Percentiles rank a stretch among this genome's conserved stretches.
phyloP scores from a whole-genome alignment of 2,888 invertebrate species.

The Caenorhabditis panamensis region DNA sequence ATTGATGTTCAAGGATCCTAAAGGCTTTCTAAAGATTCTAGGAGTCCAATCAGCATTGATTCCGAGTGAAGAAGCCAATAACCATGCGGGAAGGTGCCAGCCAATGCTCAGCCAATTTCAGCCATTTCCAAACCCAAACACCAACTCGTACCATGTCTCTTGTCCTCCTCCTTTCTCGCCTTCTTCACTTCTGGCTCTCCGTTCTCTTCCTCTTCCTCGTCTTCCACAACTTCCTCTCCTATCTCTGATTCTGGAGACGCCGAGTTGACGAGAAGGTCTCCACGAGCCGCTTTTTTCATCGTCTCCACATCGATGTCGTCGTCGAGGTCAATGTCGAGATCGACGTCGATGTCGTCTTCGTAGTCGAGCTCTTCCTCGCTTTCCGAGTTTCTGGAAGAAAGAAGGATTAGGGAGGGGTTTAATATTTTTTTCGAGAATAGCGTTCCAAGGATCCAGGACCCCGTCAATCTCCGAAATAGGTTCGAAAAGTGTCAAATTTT shows the following conservation, averaged over 20 bases:
- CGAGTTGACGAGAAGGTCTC: constrained; percentile 12
- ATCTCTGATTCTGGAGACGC: not conserved
- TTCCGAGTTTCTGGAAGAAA: constrained; percentile 29
- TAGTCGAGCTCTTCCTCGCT: constrained; percentile 52
- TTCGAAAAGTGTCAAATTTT: not conserved
- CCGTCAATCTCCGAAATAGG: not conserved
- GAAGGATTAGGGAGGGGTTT: too few relatives aligned
- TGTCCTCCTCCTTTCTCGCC: constrained; percentile 14
- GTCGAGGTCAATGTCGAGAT: constrained; percentile 57
- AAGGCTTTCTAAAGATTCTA: too few relatives aligned
- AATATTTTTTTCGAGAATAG: too few relatives aligned
- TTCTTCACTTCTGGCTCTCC: constrained; percentile 27
- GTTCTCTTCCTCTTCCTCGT: not conserved
- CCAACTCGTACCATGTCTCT: constrained; percentile 38
- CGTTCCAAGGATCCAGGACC: too few relatives aligned
- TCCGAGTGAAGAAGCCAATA: too few relatives aligned
- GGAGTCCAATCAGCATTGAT: too few relatives aligned
- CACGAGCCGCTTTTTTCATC: constrained; percentile 49
- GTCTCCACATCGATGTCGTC: constrained; percentile 62
- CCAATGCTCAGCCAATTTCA: too few relatives aligned
- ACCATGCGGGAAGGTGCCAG: too few relatives aligned
- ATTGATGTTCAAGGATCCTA: too few relatives aligned
- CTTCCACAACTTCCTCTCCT: constrained; percentile 18
- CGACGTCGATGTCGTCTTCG: constrained; percentile 59
- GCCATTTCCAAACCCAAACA: too few relatives aligned